A percentile compares a stretch with the other conserved stretches of the same genome.
phyloP scores from a whole-genome alignment of 2,113 vertebrate genomes.

The Dipodomys stephensi region DNA sequence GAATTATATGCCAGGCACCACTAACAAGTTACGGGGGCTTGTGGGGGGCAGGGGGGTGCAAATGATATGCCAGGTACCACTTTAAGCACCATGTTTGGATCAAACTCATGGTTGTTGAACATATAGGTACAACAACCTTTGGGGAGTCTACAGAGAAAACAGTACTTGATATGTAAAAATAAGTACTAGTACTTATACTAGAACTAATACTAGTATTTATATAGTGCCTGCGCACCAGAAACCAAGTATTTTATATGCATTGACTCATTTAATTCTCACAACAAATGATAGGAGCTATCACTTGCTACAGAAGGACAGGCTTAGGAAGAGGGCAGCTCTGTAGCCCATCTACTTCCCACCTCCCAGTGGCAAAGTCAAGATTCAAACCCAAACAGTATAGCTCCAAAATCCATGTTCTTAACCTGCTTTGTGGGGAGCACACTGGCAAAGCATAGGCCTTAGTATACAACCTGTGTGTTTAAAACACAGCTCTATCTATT shows the following conservation, averaged over 20 bases:
- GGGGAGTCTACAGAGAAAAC: background rate
- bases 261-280: background rate
- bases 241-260: background rate
- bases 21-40: no score
- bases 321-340: background rate
- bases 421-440: background rate
- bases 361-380: background rate
- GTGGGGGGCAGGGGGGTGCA: no score
- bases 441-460: background rate
- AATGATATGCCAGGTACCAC: background rate
- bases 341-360: background rate
- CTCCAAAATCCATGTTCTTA: background rate
- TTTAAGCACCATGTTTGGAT: background rate
- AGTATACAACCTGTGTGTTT: background rate
- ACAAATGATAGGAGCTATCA: background rate
- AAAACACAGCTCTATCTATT: background rate
- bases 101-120: background rate
- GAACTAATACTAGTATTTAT: no score
- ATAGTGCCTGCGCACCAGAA: background rate
- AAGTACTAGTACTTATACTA: background rate
- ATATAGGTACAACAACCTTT: background rate
- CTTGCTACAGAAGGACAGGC: background rate
- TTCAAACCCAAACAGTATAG: background rate
- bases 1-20: no score
- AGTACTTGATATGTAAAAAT: background rate